Evolutionary conservation across 2,888 invertebrate genomes (phyloP), one percentile per base, ranked within the genome.

Genomic region (Pelosia muscerda): DNA sequence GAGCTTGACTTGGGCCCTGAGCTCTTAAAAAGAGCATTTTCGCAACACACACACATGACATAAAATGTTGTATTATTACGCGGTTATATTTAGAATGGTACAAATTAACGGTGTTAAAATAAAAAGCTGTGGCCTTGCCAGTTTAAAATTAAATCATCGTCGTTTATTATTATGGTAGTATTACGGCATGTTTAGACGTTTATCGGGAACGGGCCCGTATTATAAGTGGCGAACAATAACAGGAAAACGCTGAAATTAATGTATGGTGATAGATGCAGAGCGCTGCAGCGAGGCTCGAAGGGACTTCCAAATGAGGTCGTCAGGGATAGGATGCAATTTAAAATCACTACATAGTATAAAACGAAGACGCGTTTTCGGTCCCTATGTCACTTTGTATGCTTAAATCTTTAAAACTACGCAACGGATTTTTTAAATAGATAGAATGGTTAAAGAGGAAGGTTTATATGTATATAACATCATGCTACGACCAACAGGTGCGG

Each of bases 211-310:
- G 59, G 49, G 49, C 63, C 31, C 58, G 57, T 31, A 58, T 25
- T 64, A 62, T 23, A 61, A 25, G 49, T 38, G 64, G 58, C 25
- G 22, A 56, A 71, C 72, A 79, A 74, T 71, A 71, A 69, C 68
- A 73, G 74, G 79, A 72, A 79, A 74, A 79, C 59, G 65, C 42
- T 53, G 57, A 66, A 71, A 68, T 71, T 74, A 79, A 79, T 74
- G 74, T 78, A 81, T 79, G 79, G 61, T 69, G 76, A 79, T 78
- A 57, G 69, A 81, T 79, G 61, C 77, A 70, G 42, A 66, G 75
- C 71, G 38, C 63, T 69, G 62, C 68, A 66, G 55, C 67, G 69
- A 73, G 64, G 59, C 61, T 71, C 63, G 60, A 59, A 55, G 65
- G 76, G 67, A 78, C 67, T 73, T 81, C 68, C 68, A 72, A 81